Evolutionary conservation across 2,113 vertebrate genomes (phyloP).

Genomic region (Papio anubis): DNA sequence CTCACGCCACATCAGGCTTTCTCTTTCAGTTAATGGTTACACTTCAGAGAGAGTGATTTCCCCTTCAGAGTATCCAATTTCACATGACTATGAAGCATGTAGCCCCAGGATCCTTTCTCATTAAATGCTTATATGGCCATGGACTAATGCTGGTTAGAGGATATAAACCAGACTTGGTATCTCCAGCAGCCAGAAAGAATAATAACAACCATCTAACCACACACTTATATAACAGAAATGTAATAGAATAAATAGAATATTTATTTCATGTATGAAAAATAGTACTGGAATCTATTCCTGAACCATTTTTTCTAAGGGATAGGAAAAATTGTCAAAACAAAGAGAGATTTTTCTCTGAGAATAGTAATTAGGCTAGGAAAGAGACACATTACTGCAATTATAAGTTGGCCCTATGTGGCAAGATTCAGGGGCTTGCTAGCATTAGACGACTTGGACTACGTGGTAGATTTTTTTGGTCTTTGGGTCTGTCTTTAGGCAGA

Average conservation of each 20-base stretch:
- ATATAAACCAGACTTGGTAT: background rate
- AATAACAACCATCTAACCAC: background rate
- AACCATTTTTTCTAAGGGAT: slow-evolving; percentile 16
- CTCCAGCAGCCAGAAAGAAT: background rate
- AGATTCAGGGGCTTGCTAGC: background rate
- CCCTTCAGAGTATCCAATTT: background rate
- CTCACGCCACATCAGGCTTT: background rate
- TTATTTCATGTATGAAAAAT: slow-evolving; percentile 12
- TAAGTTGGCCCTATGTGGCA: background rate
- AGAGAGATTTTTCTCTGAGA: slow-evolving; percentile 43
- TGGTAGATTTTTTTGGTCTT: slow-evolving; percentile 1
- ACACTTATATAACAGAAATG: slow-evolving; percentile 4
- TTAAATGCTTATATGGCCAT: background rate
- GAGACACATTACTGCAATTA: background rate
- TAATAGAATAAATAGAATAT: slow-evolving; percentile 23
- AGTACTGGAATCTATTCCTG: background rate
- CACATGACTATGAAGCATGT: background rate
- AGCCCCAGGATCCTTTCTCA: background rate
- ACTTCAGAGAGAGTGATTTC: slow-evolving; percentile 23
- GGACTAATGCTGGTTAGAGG: background rate
- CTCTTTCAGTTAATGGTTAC: background rate
- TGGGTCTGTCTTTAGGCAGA: background rate
- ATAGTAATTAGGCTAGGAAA: slow-evolving; percentile 27
- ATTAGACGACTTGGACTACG: background rate
- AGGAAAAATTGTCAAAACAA: slow-evolving; percentile 40